Base-by-base conservation (phyloP, 2,888 invertebrate species). In the Branchellion lobata region DNA sequence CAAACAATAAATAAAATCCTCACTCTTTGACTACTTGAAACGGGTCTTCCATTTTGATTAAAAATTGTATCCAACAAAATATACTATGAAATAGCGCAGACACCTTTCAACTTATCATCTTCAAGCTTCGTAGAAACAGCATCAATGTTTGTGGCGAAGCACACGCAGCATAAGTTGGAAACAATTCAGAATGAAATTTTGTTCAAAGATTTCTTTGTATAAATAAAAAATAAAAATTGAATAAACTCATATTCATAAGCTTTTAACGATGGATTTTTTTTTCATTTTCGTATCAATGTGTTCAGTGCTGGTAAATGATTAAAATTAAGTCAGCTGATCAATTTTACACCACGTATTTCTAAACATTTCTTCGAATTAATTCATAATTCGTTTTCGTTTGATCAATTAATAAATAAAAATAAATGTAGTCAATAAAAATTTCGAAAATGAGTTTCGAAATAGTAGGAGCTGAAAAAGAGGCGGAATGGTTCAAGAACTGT, bases 1-100 rank as follows among this genome's bases (percentile, higher is more conserved):
- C 21, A 27, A 27, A 2, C 34, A 27, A 74, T 47, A 36, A 51
- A 74, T 40, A 27, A 31, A 29, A 61, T 69, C 92, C 95, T 93
- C 92, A 96, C 96, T 96, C 96, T 92, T 95, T 95, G 85, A 96
- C 96, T 89, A 95, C 95, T 91, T 96, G 95, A 91, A 96, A 96
- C 84, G 96, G 96, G 90, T 96, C 96, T 91, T 96, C 96, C 90
- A 96, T 77, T n/a, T 27, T 77, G 21, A 57, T 24, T 14, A 57
- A 18, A 5, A 24, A 57, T 14, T 57, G 3, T 57, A 14, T 57
- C 18, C 3, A 18, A 57, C 5, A 57, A 24, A 57, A 24, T 24
- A 18, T 57, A 57, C 24, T 24, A 5, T 8, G n/a, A 57, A 57
- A 57, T 57, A 5, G 3, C 21, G 5, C 21, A 24, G 24, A 14